Percentiles rank a stretch among this genome's conserved stretches.
Evolutionary conservation across 2,113 vertebrate species (phyloP).

Genomic region (Clarias gariepinus): DNA sequence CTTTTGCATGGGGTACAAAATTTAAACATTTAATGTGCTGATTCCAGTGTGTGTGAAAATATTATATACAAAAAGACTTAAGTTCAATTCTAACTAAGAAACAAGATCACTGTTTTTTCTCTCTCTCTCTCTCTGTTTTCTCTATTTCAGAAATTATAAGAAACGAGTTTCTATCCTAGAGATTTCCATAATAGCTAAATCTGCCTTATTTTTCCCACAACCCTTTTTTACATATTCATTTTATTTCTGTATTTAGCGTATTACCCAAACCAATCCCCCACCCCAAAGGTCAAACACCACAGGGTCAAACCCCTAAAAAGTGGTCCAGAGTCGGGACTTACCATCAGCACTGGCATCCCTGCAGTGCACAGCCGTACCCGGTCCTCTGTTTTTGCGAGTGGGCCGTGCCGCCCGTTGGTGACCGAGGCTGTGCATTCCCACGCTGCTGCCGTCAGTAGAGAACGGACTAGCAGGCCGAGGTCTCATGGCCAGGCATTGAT

Average conservation of each 20-base stretch:
- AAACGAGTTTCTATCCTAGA: neutral
- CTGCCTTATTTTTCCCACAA: neutral
- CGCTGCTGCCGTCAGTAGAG: conserved; percentile 91
- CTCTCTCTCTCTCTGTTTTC: too few species aligned
- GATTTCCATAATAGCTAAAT: neutral
- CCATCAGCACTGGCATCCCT: conserved; percentile 89
- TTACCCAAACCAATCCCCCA: neutral
- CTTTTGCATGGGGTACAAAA: neutral
- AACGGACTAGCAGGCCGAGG: conserved; percentile 92
- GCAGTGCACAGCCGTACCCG: conserved; percentile 83
- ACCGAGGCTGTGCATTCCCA: conserved; percentile 83
- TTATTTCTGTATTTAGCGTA: neutral
- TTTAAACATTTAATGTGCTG: neutral
- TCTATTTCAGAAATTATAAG: neutral
- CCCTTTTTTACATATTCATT: neutral
- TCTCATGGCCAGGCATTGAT: conserved; percentile 89
- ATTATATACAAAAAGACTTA: neutral
- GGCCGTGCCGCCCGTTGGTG: conserved; percentile 88
- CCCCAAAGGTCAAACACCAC: neutral
- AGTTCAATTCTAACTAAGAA: neutral
- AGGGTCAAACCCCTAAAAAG: neutral
- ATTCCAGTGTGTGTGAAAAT: neutral
- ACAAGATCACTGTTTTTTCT: neutral
- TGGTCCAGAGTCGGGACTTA: conserved; percentile 66
- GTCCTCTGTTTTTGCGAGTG: conserved; percentile 90